Evolutionary conservation across 2,888 invertebrate genomes (phyloP), one percentile per base, ranked within the genome.

Genomic region (Hypselothyrea guttata): DNA sequence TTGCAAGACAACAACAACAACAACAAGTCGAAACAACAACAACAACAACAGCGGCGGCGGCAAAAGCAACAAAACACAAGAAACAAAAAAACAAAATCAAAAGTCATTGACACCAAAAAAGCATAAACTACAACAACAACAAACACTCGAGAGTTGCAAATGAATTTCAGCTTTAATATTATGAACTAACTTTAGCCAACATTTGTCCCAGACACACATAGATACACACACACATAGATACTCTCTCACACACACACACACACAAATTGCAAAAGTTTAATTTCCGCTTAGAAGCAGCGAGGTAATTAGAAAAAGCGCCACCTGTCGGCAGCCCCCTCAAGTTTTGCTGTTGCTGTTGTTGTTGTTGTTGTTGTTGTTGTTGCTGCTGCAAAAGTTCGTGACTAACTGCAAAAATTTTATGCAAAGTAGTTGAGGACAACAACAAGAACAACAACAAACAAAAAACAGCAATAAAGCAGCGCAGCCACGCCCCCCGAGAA

Each of bases 61-160:
- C n/a, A n/a, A n/a, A n/a, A n/a, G n/a, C n/a, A n/a, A n/a, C n/a
- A n/a, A n/a, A 76, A 64, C 75, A 60, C 55, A 71, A 72, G 63
- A 71, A 67, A 53, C 58, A 67, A 57, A 56, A 22, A 2, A 22
- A 5, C 22, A 71, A 67, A 53, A 65, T 62, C 62, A 56, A 5
- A 77, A 76, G 76, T 76, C 76, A 76, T 76, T 76, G 77, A 77
- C 81, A 82, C 72, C 58, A 77, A 77, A 40, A 47, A 60, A 57
- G 22, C 22, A 22, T 22, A 52, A 54, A 31, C 16, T 28, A 46
- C 34, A 47, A 44, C 40, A 30, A 48, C 31, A 44, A 59, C 56
- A 58, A 58, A 69, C 57, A 55, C 60, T 40, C 16, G 63, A 45
- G 16, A 67, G 64, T 71, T 75, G 78, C 78, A 75, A 71, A 62